A percentile compares a stretch with the other conserved stretches of the same genome.
These are phyloP conservation scores for Lapara coniferarum DNA, from an alignment of 2,888 invertebrate species.

Conservation along the genomic window DNA sequence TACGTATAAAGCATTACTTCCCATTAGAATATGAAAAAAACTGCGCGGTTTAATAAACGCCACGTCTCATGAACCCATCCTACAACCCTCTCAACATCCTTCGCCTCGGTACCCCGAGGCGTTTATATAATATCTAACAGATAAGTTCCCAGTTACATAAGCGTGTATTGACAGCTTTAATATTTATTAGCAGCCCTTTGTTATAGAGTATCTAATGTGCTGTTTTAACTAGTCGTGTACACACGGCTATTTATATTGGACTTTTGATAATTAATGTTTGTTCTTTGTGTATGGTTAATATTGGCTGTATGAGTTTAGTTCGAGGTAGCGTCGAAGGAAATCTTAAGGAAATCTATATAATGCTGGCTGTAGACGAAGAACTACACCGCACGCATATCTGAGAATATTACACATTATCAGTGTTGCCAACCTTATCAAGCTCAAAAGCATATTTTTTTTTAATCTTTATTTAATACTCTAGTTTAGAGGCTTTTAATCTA, in stretches of 20 bases:
- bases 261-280: conserved; percentile 11
- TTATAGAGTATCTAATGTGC: conserved; percentile 55
- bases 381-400: too few species aligned
- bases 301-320: not conserved
- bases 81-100: conserved; percentile 44
- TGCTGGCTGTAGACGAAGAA: too few species aligned
- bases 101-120: conserved; percentile 74
- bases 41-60: conserved; percentile 35
- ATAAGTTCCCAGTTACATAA: conserved; percentile 71
- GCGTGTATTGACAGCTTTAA: conserved; percentile 78
- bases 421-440: too few species aligned
- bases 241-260: conserved; percentile 23
- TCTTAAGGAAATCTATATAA: too few species aligned
- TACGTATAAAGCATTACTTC: too few species aligned
- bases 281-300: not conserved
- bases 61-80: conserved; percentile 36
- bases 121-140: conserved; percentile 80
- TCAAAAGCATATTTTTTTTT: too few species aligned
- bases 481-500: too few species aligned
- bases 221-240: conserved; percentile 15
- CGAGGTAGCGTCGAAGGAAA: too few species aligned
- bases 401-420: too few species aligned
- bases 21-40: not conserved
- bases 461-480: too few species aligned
- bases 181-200: conserved; percentile 78